Percentiles rank a stretch among this genome's conserved stretches.
Evolutionary conservation across 2,888 invertebrate species (phyloP).

Genomic region (Dorcus parallelipipedus): DNA sequence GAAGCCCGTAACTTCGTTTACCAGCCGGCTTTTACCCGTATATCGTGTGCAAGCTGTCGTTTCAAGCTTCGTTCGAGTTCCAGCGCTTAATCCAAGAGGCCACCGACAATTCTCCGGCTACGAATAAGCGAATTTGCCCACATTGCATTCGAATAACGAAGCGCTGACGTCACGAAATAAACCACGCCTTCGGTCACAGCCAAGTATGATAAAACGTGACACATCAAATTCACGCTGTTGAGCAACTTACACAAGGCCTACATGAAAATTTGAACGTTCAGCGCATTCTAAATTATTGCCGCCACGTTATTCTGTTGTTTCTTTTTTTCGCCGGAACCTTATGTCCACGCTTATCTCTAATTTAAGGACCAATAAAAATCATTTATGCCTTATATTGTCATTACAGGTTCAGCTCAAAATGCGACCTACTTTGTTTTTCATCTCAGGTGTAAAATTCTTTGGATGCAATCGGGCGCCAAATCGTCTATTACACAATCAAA

Average conservation of each 20-base stretch:
- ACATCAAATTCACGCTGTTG: conserved; percentile 27
- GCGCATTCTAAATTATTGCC: too few relatives aligned
- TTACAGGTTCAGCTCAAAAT: too few relatives aligned
- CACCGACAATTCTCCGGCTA: background rate
- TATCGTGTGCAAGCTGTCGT: conserved; percentile 21
- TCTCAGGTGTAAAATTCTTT: too few relatives aligned
- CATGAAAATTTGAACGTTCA: too few relatives aligned
- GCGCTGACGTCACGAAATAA: conserved; percentile 26
- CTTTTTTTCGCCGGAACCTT: background rate
- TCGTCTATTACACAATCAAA: too few relatives aligned
- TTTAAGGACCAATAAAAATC: too few relatives aligned
- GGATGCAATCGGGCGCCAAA: too few relatives aligned
- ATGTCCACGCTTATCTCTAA: too few relatives aligned
- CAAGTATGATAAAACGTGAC: conserved; percentile 28
- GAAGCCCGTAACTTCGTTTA: background rate
- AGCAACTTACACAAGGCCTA: conserved; percentile 2
- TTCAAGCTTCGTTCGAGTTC: background rate
- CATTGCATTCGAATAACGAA: conserved; percentile 24
- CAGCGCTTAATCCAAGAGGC: background rate
- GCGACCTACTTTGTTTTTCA: too few relatives aligned
- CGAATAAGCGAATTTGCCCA: conserved; percentile 21
- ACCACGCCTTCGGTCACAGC: conserved; percentile 27
- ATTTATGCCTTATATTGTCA: too few relatives aligned
- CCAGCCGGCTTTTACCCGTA: conserved; percentile 8
- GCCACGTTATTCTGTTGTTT: background rate